Percentiles rank a stretch among this genome's conserved stretches.
These are phyloP conservation scores for Ips typographus DNA, from an alignment of 1,140 invertebrate genomes.

Conservation along the genomic window DNA sequence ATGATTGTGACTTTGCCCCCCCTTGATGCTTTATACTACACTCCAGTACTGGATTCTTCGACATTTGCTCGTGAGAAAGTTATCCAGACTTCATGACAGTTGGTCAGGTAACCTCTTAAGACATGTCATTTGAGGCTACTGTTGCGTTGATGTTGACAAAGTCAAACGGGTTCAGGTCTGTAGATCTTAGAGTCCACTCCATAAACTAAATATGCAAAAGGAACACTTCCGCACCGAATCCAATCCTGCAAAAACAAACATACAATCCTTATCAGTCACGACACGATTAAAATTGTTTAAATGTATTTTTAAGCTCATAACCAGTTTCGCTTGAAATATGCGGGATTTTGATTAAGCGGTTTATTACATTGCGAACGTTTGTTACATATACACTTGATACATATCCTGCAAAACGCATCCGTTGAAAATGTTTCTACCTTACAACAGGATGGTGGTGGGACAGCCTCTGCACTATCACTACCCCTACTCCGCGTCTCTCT, in stretches of 20 bases:
- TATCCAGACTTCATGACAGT: no score
- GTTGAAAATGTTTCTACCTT: slow-evolving; percentile 41
- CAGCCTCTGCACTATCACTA: slow-evolving; percentile 47
- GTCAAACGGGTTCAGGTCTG: no score
- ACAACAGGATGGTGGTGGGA: slow-evolving; percentile 47
- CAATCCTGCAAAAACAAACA: slow-evolving; percentile 24
- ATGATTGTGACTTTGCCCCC: slow-evolving; percentile 35
- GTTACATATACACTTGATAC: not conserved
- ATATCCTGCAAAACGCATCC: not conserved
- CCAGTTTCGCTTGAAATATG: slow-evolving; percentile 34
- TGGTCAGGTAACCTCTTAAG: no score
- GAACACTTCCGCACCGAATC: not conserved
- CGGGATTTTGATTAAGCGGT: slow-evolving; percentile 27
- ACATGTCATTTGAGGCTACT: no score
- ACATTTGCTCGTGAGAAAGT: no score
- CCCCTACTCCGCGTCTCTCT: slow-evolving; percentile 15
- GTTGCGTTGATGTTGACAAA: no score
- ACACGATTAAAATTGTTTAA: slow-evolving; percentile 28
- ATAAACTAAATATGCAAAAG: no score
- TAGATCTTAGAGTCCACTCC: no score
- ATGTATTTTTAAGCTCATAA: slow-evolving; percentile 25
- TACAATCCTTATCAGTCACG: slow-evolving; percentile 24
- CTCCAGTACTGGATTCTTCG: no score
- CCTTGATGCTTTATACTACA: slow-evolving; percentile 15
- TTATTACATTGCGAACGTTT: slow-evolving; percentile 7